Evolutionary conservation across 2,113 vertebrate species (phyloP).

Genomic region (Pan troglodytes): NHGRI_mPanTro3-v2.1_pri NC_086015.1:127236001-127236500

Average conservation of each 20-base stretch:
- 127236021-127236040: background rate
- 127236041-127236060: background rate
- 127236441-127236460: background rate
- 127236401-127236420: background rate
- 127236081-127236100: background rate
- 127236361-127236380: background rate
- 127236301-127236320: slow-evolving; percentile 1
- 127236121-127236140: background rate
- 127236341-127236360: background rate
- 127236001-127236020: too few species aligned
- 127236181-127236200: background rate
- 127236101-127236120: background rate
- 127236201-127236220: background rate
- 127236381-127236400: slow-evolving; percentile 15
- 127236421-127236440: background rate
- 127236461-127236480: background rate
- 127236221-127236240: background rate
- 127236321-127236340: background rate
- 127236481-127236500: slow-evolving; percentile 18
- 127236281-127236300: background rate
- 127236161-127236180: background rate
- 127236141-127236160: background rate
- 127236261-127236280: background rate
- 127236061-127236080: background rate
- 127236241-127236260: background rate